Conservation (phyloP, 1,140 invertebrate species). For the Brachionus sp. region DNA sequence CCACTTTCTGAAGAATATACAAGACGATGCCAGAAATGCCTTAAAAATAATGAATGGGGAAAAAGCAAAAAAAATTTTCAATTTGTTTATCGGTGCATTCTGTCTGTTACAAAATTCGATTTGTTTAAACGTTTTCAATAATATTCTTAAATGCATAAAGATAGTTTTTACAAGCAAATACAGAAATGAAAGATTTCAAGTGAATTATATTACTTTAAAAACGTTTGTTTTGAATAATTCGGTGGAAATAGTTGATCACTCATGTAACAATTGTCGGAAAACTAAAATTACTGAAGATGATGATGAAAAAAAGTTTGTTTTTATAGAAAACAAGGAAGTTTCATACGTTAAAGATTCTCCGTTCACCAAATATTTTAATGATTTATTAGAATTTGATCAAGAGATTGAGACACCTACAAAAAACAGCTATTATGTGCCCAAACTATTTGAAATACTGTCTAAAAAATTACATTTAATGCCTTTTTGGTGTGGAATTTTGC, state of each 20-base stretch:
- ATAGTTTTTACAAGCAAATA: conserved; percentile 6
- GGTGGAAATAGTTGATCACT: neutral
- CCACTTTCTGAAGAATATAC: neutral
- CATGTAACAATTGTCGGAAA: neutral
- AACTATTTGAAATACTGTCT: neutral
- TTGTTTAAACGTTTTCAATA: neutral
- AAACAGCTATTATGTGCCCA: neutral
- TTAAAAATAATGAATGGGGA: neutral
- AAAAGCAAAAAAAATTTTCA: neutral
- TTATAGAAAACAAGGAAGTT: neutral
- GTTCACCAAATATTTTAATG: neutral
- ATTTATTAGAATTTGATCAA: neutral
- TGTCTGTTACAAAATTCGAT: neutral
- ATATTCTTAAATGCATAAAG: neutral
- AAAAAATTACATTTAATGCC: neutral
- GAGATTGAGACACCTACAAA: neutral
- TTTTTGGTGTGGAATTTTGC: neutral
- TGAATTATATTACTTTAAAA: neutral
- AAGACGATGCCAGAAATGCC: neutral
- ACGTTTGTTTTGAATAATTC: neutral
- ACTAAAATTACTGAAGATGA: neutral
- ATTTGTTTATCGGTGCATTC: neutral
- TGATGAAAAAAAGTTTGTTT: neutral
- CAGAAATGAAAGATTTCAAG: neutral
- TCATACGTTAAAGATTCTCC: neutral